Evolutionary conservation across 2,797 vertebrate species (phyloP), one percentile per base, ranked within the genome.

Genomic region (Setipinna tenuifilis): DNA sequence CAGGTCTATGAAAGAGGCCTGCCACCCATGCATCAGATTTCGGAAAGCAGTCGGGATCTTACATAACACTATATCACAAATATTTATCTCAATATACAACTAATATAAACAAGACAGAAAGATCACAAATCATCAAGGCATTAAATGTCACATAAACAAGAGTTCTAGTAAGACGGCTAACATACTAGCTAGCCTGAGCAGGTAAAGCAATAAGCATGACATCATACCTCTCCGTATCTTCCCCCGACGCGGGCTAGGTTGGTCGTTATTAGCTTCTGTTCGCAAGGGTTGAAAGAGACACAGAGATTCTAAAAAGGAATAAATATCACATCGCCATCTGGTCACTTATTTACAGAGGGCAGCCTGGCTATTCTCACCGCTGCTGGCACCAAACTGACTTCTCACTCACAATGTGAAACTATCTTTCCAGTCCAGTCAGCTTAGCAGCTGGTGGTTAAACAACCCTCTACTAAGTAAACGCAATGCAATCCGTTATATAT

Each of bases 181-280:
- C 31, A 71, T 75, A 41, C 35, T 31, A 78, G 57, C 23, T 44
- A 71, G 1, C 44, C 6, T 35, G 61, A 82, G 62, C 81, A 41
- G 65, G 71, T 25, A 78, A 75, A 83, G 71, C 48, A 61, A 83
- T 41, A 85, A 89, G 59, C 83, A 88, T 85, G 85, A 85, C 85
- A 86, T 65, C 86, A 87, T 88, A 88, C 85, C 87, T 85, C 81
- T 85, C 31, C 23, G 23, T 88, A 50, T 88, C 65, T 58, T 85
- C 58, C 46, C 71, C 65, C 82, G 19, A 54, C 59, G 68, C 23
- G 82, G 85, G 6, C 14, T 48, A 16, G 16, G 75, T 17, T 41
- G 46, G 11, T 50, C 23, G 62, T 23, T 41, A 25, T 21, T 84
- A 65, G 58, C 59, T 75, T 46, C 82, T 83, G 46, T 87, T 80